Evolutionary conservation across 2,113 vertebrate genomes (phyloP).

Genomic region (Cepphus grylle): DNA sequence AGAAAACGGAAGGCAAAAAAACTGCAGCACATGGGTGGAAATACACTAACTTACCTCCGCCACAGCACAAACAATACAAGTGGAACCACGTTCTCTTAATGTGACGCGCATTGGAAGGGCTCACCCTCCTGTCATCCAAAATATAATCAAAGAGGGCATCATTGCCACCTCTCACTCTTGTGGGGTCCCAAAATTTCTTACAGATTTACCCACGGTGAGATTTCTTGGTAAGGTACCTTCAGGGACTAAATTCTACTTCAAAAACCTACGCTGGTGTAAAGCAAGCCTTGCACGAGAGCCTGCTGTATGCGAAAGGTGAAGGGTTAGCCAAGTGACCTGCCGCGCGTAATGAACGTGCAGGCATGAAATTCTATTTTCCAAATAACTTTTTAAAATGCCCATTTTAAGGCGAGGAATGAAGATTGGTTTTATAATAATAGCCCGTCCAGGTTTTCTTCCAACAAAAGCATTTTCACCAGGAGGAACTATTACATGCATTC

Average conservation of each 20-base stretch:
- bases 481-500: slow-evolving; percentile 15
- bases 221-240: not conserved
- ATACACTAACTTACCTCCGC: not conserved
- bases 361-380: not conserved
- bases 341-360: not conserved
- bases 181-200: not conserved
- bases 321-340: not conserved
- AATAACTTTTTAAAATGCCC: not conserved
- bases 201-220: not conserved
- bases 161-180: not conserved
- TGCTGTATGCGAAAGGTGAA: not conserved
- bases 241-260: not conserved
- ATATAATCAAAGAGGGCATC: not conserved
- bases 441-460: not conserved
- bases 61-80: fast-evolving
- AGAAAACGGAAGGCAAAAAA: not conserved
- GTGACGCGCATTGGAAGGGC: not conserved
- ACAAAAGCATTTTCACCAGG: not conserved
- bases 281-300: not conserved
- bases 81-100: not conserved
- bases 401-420: not conserved
- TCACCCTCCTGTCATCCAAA: not conserved
- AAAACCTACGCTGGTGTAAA: not conserved
- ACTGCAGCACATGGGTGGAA: not conserved
- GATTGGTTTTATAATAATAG: not conserved